These are phyloP conservation scores for Abscondita cerata DNA, from an alignment of 2,888 invertebrate genomes.

Conservation along the genomic window DNA sequence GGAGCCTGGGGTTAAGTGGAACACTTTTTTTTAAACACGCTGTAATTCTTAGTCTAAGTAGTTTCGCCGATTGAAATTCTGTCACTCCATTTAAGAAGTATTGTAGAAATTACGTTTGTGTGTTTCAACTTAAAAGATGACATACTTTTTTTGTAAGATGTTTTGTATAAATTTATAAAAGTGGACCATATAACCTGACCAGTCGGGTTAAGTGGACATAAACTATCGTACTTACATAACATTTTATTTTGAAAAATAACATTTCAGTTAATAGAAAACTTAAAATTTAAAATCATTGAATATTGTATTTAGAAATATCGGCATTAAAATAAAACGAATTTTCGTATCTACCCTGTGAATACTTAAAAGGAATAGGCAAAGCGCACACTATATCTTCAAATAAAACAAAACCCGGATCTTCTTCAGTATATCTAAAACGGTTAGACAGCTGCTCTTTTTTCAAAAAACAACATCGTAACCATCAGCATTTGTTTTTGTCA, in stretches of 20 bases:
- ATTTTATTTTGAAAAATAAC: too few relatives aligned
- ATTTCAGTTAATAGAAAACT: too few relatives aligned
- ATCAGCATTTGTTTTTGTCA: not conserved
- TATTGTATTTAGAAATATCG: not conserved
- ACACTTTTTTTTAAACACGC: too few relatives aligned
- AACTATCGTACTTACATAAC: not conserved
- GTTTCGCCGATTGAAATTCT: not conserved
- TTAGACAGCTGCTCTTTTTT: too few relatives aligned
- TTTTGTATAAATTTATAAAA: too few relatives aligned
- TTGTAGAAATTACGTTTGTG: not conserved
- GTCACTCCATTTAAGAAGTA: not conserved
- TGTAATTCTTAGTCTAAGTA: not conserved
- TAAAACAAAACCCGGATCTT: not conserved
- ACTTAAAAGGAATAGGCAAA: too few relatives aligned
- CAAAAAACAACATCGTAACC: not conserved
- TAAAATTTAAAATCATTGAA: not conserved
- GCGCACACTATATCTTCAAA: not conserved
- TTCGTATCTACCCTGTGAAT: too few relatives aligned
- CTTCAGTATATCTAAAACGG: not conserved
- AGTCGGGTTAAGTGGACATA: not conserved
- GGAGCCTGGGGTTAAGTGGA: too few relatives aligned
- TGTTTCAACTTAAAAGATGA: not conserved
- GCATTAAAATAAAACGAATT: not conserved
- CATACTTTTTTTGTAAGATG: too few relatives aligned
- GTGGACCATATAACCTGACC: not conserved